Conservation (phyloP, 2,888 invertebrate genomes). For the Acanthopleura granulata region DNA sequence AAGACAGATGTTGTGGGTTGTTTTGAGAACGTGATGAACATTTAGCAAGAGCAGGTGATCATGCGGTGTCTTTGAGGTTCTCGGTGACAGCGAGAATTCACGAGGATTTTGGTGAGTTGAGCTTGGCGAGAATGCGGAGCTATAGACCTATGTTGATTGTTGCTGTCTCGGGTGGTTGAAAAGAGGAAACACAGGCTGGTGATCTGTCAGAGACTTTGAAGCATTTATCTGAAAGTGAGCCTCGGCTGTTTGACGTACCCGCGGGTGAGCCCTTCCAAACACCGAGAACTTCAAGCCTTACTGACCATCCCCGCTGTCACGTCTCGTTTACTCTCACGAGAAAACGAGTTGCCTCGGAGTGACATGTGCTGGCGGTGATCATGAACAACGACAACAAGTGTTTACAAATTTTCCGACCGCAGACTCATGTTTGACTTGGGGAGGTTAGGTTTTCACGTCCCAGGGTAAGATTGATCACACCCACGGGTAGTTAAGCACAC, state of each 20-base stretch:
- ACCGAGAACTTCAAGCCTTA: neutral
- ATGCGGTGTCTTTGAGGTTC: no score
- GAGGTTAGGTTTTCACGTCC: neutral
- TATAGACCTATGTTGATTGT: neutral
- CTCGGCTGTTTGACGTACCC: neutral
- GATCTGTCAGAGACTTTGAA: neutral
- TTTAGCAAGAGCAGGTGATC: no score
- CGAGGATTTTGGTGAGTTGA: no score
- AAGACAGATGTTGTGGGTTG: no score
- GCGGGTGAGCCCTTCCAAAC: neutral
- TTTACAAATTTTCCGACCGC: neutral
- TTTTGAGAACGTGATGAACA: no score
- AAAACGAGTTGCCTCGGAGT: neutral
- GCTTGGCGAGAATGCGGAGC: no score
- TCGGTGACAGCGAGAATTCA: no score
- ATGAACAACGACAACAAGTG: neutral
- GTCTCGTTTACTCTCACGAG: neutral
- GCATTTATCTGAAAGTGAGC: neutral
- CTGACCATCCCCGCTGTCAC: neutral
- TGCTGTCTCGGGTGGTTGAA: neutral
- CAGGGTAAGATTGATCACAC: no score
- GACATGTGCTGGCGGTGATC: neutral
- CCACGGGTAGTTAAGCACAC: no score
- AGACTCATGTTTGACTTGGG: neutral
- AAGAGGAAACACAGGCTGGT: neutral